These are phyloP conservation scores for Operophtera brumata DNA, from an alignment of 2,888 invertebrate species.

Conservation along the genomic window DNA sequence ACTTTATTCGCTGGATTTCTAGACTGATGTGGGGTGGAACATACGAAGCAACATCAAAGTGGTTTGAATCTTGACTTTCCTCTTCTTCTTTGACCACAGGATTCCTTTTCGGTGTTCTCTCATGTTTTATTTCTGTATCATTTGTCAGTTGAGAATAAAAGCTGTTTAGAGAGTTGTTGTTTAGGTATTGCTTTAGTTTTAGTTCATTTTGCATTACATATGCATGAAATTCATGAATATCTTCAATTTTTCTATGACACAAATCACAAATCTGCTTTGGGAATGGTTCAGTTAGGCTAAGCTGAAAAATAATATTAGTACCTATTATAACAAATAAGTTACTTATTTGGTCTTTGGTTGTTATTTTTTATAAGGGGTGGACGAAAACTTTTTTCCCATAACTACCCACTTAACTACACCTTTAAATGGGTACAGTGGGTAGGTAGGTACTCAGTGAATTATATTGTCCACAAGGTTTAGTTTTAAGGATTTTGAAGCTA, in stretches of 20 bases:
- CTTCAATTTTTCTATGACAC: constrained; percentile 46
- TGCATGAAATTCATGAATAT: constrained; percentile 41
- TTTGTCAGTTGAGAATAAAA: constrained; percentile 34
- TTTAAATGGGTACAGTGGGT: neutral
- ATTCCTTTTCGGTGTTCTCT: neutral
- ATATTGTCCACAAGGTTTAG: neutral
- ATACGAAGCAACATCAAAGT: constrained; percentile 2
- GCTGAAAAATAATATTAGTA: constrained; percentile 39
- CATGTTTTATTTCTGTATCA: constrained; percentile 2
- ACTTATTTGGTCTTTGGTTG: neutral
- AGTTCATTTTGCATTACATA: constrained; percentile 46
- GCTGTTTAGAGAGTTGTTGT: constrained; percentile 25
- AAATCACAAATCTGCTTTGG: constrained; percentile 48
- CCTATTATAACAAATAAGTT: too few species aligned
- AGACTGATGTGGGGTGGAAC: neutral
- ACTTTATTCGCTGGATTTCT: neutral
- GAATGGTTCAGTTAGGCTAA: constrained; percentile 37
- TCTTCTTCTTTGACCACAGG: neutral
- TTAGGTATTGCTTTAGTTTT: constrained; percentile 36
- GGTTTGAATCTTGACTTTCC: constrained; percentile 3
- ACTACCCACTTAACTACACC: too few species aligned
- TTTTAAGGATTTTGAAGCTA: neutral
- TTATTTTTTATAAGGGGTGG: neutral
- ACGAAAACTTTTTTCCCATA: too few species aligned
- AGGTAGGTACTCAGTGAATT: neutral